phyloP scores from a whole-genome alignment of 2,888 invertebrate species.

The Trachelus tabidus region DNA sequence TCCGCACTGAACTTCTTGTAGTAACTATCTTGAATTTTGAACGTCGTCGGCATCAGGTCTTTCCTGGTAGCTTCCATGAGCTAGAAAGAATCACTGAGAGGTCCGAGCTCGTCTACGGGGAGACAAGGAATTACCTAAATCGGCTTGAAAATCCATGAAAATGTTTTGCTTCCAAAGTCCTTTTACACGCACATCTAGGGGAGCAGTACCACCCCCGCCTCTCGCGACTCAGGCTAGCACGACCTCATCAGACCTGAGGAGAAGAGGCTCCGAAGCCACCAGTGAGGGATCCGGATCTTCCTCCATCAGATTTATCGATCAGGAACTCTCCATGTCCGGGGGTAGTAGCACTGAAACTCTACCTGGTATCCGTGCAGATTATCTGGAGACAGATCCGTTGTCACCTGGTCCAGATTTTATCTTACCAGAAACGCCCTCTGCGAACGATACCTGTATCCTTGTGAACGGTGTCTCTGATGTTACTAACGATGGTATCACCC shows the following conservation, averaged over 20 bases:
- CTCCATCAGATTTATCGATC: slow-evolving; percentile 61
- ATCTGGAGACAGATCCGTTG: slow-evolving; percentile 55
- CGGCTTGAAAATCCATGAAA: background rate
- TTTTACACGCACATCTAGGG: slow-evolving; percentile 58
- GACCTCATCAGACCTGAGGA: background rate
- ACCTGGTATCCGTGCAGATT: slow-evolving; percentile 57
- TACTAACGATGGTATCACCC: background rate
- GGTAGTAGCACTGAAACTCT: slow-evolving; percentile 61
- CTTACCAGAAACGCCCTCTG: slow-evolving; percentile 16
- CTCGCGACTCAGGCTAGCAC: slow-evolving; percentile 24
- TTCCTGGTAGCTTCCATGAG: background rate
- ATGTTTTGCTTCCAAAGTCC: slow-evolving; percentile 66
- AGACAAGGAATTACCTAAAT: background rate
- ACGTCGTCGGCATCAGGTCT: background rate
- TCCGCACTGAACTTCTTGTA: background rate
- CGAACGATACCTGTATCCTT: slow-evolving; percentile 26
- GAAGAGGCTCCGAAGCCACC: slow-evolving; percentile 54
- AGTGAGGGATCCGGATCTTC: slow-evolving; percentile 56
- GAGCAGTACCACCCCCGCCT: slow-evolving; percentile 32
- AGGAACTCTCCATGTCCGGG: slow-evolving; percentile 53
- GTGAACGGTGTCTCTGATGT: slow-evolving; percentile 23
- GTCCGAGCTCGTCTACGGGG: background rate
- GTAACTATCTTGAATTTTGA: background rate
- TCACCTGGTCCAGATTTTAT: slow-evolving; percentile 48
- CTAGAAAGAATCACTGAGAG: too few species aligned